Percentiles rank a stretch among this genome's conserved stretches.
phyloP scores from a whole-genome alignment of 2,113 vertebrate genomes.

The Crotalus helleri region DNA sequence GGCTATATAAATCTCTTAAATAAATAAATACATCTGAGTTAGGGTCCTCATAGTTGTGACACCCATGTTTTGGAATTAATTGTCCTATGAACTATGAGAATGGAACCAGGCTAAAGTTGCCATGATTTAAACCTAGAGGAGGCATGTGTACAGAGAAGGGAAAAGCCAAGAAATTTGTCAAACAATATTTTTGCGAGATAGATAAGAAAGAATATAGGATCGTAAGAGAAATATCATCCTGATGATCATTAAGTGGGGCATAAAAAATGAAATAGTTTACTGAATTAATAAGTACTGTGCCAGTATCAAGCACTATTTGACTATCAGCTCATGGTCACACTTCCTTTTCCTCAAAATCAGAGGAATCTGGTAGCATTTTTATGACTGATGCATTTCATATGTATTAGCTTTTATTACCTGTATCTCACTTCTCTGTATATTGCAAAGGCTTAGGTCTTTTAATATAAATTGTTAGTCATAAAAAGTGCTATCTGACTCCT shows the following conservation, averaged over 20 bases:
- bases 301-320: background rate
- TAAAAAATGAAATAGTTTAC: background rate
- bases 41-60: background rate
- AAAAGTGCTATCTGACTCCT: background rate
- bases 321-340: background rate
- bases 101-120: background rate
- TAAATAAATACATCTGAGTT: background rate
- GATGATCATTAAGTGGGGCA: background rate
- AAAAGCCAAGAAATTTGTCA: background rate
- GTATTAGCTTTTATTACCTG: background rate
- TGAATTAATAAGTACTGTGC: background rate
- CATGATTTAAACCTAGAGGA: background rate
- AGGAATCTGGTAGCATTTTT: background rate
- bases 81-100: background rate
- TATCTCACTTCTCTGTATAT: background rate
- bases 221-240: background rate
- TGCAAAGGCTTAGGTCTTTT: background rate
- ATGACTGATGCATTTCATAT: background rate
- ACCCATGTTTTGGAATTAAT: background rate
- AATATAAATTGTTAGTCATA: background rate
- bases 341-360: background rate
- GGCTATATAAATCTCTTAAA: too few species aligned
- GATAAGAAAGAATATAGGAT: background rate
- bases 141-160: background rate
- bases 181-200: background rate